Percentiles rank a stretch among this genome's conserved stretches.
phyloP scores from a whole-genome alignment of 1,140 invertebrate genomes.

The Nautilus pompilius region DNA sequence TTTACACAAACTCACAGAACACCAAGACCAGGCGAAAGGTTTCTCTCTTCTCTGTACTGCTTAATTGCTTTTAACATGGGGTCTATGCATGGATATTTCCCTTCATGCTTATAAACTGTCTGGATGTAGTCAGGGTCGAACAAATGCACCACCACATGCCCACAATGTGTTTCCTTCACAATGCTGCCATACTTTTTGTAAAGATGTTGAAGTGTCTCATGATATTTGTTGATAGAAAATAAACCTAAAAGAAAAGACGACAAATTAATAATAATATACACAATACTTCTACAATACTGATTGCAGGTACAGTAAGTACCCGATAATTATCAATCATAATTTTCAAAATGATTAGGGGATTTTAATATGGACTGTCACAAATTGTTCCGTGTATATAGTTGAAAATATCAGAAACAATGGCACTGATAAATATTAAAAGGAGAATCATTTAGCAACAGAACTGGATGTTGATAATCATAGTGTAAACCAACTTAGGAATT shows the following conservation, averaged over 20 bases:
- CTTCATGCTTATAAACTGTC: slow-evolving; percentile 54
- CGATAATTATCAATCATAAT: too few species aligned
- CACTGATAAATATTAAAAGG: too few species aligned
- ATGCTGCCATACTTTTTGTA: slow-evolving; percentile 50
- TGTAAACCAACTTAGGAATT: too few species aligned
- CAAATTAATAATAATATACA: too few species aligned
- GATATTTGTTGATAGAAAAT: slow-evolving; percentile 26
- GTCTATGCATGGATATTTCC: slow-evolving; percentile 56
- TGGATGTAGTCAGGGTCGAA: slow-evolving; percentile 57
- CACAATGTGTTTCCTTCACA: slow-evolving; percentile 46
- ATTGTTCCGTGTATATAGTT: too few species aligned
- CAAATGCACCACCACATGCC: slow-evolving; percentile 52
- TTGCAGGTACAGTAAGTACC: too few species aligned
- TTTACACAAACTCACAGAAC: slow-evolving; percentile 58
- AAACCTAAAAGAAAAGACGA: slow-evolving; percentile 22
- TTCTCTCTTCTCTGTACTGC: slow-evolving; percentile 56
- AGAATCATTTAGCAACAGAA: too few species aligned
- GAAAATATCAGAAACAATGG: too few species aligned
- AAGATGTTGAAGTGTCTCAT: slow-evolving; percentile 31
- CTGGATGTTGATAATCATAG: too few species aligned
- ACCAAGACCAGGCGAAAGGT: slow-evolving; percentile 60
- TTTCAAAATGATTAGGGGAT: too few species aligned
- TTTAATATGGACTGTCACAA: too few species aligned
- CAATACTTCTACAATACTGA: too few species aligned
- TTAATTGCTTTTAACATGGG: slow-evolving; percentile 59